Evolutionary conservation across 2,113 vertebrate species (phyloP).

Genomic region (Ciconia boyciana): DNA sequence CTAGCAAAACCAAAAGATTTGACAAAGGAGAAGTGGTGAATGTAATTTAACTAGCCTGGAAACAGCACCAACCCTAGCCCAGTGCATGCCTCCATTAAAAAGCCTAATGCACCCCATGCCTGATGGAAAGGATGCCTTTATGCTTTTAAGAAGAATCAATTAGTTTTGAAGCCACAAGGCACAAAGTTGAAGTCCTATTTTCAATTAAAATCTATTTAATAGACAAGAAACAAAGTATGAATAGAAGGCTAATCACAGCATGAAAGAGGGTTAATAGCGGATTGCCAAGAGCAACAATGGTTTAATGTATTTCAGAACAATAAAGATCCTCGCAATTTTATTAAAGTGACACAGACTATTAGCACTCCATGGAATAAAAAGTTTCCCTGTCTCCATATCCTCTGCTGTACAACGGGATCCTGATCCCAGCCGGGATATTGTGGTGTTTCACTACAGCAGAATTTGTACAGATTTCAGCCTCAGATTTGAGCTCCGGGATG

Average conservation of each 20-base stretch:
- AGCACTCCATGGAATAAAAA: not conserved
- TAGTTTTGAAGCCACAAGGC: conserved; percentile 12
- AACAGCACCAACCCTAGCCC: not conserved
- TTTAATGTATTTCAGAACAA: conserved; percentile 40
- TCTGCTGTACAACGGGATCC: not conserved
- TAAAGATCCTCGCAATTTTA: not conserved
- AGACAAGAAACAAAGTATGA: conserved; percentile 40
- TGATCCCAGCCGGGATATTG: not conserved
- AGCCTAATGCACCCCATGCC: not conserved
- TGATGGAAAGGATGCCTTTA: not conserved
- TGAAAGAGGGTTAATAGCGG: conserved; percentile 41
- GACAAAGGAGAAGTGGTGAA: not conserved
- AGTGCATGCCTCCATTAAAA: not conserved
- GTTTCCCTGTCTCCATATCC: not conserved
- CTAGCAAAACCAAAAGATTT: not conserved
- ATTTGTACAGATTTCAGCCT: not conserved
- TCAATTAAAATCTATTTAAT: conserved; percentile 51
- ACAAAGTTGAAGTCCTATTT: conserved; percentile 30
- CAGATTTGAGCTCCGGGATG: not conserved
- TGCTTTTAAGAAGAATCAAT: conserved; percentile 5
- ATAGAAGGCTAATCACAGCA: conserved; percentile 52
- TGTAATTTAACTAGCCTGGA: not conserved
- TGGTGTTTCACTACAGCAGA: not conserved
- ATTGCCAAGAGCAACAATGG: conserved; percentile 40
- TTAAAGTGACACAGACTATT: conserved; percentile 8